Percentiles rank a stretch among this genome's conserved stretches.
Evolutionary conservation across 2,888 invertebrate species (phyloP).

Genomic region (Dynastes grantii): DNA sequence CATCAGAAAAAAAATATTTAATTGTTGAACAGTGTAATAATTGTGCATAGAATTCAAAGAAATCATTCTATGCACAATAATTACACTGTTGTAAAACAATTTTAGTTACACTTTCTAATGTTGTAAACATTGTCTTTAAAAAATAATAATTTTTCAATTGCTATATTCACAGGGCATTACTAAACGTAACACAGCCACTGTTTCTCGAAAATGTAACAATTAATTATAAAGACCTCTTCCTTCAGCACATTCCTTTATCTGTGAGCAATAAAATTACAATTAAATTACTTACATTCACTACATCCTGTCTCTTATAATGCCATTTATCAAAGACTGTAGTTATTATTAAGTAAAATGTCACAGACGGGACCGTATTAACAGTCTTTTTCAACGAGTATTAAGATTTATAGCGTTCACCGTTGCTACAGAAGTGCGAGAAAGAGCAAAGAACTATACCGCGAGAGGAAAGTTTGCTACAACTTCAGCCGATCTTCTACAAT

Average conservation of each 20-base stretch:
- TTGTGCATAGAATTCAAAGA: too few relatives aligned
- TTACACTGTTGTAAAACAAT: too few relatives aligned
- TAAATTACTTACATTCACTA: not conserved
- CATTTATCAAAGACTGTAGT: not conserved
- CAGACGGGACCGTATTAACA: conserved; percentile 6
- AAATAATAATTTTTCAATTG: too few relatives aligned
- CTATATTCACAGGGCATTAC: too few relatives aligned
- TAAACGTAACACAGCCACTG: too few relatives aligned
- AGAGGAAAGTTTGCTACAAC: not conserved
- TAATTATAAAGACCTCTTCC: not conserved
- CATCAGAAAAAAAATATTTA: too few relatives aligned
- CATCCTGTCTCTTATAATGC: not conserved
- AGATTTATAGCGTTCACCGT: not conserved
- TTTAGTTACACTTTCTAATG: too few relatives aligned
- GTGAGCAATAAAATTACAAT: not conserved
- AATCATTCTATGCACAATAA: too few relatives aligned
- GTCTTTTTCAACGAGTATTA: not conserved
- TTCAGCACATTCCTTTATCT: not conserved
- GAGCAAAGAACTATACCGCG: not conserved
- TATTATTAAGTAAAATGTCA: conserved; percentile 11
- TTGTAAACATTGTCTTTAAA: too few relatives aligned
- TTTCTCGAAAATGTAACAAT: too few relatives aligned
- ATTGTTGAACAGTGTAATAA: too few relatives aligned
- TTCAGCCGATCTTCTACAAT: not conserved
- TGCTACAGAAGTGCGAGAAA: not conserved